Evolutionary conservation across 1,140 invertebrate species (phyloP).

Genomic region (Vanessa atalanta): DNA sequence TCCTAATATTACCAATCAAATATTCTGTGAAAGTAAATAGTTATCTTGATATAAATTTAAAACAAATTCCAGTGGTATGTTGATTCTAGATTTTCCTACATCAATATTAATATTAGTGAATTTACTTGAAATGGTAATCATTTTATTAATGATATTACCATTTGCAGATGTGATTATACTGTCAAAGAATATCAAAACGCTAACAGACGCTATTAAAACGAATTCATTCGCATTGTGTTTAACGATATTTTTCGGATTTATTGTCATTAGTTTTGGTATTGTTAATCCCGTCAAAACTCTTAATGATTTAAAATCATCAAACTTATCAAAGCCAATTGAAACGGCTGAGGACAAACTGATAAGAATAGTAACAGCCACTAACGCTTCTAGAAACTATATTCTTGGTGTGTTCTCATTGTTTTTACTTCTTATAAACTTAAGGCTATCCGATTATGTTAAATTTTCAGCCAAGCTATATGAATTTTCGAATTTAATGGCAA

Average conservation of each 20-base stretch:
- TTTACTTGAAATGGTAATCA: constrained; percentile 53
- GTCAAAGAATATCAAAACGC: constrained; percentile 47
- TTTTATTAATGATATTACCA: constrained; percentile 52
- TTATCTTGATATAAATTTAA: not conserved
- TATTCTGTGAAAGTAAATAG: not conserved
- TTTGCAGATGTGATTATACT: constrained; percentile 48
- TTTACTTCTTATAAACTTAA: constrained; percentile 49
- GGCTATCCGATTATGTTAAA: constrained; percentile 52
- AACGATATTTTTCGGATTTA: constrained; percentile 36
- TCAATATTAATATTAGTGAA: constrained; percentile 46
- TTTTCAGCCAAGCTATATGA: constrained; percentile 64
- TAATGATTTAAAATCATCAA: constrained; percentile 39
- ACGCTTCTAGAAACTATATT: constrained; percentile 57
- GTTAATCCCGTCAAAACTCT: constrained; percentile 48
- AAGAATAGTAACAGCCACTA: constrained; percentile 45
- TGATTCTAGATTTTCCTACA: constrained; percentile 42
- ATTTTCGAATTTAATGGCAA: constrained; percentile 58
- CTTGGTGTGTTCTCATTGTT: constrained; percentile 58
- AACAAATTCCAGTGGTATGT: constrained; percentile 9
- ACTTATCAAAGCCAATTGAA: constrained; percentile 32
- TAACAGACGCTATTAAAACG: constrained; percentile 27
- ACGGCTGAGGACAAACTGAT: constrained; percentile 47
- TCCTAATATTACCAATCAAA: constrained; percentile 1
- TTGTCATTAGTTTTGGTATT: constrained; percentile 48
- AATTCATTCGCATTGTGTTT: constrained; percentile 25